Evolutionary conservation across 2,888 invertebrate species (phyloP), one percentile per base, ranked within the genome.

Genomic region (Troides aeacus): DNA sequence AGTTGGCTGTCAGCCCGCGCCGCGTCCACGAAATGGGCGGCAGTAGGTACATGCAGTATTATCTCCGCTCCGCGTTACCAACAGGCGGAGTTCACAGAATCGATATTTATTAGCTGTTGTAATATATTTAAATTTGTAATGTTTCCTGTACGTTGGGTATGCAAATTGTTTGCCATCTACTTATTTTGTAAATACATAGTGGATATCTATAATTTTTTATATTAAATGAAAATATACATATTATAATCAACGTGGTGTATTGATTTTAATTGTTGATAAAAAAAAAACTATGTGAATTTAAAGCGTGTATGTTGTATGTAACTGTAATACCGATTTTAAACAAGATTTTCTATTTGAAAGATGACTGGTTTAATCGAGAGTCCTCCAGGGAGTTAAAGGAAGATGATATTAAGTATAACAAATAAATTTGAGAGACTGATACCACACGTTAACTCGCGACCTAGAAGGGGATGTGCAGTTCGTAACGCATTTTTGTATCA

Each of bases 171-270:
- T 88, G 91, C 90, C 90, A 89, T 91, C 89, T 85, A 88, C 88
- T 88, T 87, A 84, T 81, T 71, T 87, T 91, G 90, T 91, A 90
- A 86, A 90, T 91, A 90, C 84, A 87, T 89, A 89, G 87, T 84
- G 82, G 79, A 86, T 89, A 88, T 87, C 86, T 86, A 90, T 90
- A 90, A 90, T 88, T 90, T 85, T 87, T 92, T 91, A 89, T 90
- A 90, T 88, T 89, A 90, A 90, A 90, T 86, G 87, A 89, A 86
- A 78, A 76, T 79, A 79, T 79, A 79, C 78, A 78, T 79, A 77
- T 70, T 76, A 76, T 78, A 77, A 76, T 72, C 74, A 63, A 53
- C 30, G 67, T 8, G 8, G 30, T n/a, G 64, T 64, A 15, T 64
- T 64, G 36, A 56, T 63, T 63, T 63, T 10, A 8, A 10, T 39